Conservation (phyloP, 2,888 invertebrate species). For the Pantelozetes paolii region DNA sequence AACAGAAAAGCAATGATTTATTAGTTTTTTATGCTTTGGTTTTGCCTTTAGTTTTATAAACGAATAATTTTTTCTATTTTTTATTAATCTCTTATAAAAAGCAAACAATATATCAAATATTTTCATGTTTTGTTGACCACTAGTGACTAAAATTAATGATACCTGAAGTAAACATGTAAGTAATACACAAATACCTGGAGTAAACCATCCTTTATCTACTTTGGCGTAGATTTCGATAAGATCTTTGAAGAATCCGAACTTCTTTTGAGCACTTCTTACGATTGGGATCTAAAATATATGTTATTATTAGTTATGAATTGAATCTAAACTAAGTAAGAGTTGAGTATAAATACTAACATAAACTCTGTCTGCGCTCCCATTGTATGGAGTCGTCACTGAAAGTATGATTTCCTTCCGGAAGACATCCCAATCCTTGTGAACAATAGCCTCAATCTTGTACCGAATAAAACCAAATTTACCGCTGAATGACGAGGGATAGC, state of each 20-base stretch:
- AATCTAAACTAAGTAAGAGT: not conserved
- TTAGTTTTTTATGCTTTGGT: no score
- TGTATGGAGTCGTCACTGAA: not conserved
- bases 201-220: conserved; percentile 23
- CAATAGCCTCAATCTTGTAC: conserved; percentile 11
- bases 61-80: no score
- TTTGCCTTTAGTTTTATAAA: no score
- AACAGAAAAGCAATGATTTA: no score
- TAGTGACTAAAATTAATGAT: no score
- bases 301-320: not conserved
- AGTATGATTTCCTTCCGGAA: conserved; percentile 14
- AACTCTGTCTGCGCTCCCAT: not conserved
- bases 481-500: conserved; percentile 10
- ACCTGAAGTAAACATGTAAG: not conserved
- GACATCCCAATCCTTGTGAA: conserved; percentile 25
- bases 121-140: no score
- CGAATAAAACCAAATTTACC: conserved; percentile 30
- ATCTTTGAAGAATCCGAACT: not conserved
- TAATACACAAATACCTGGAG: not conserved
- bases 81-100: no score
- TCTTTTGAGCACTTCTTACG: not conserved
- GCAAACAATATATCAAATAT: no score
- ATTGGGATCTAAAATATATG: not conserved
- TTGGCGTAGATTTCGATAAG: conserved; percentile 1
- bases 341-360: not conserved